Evolutionary conservation across 1,140 invertebrate genomes (phyloP).

Genomic region (Branchinecta lindahli): DNA sequence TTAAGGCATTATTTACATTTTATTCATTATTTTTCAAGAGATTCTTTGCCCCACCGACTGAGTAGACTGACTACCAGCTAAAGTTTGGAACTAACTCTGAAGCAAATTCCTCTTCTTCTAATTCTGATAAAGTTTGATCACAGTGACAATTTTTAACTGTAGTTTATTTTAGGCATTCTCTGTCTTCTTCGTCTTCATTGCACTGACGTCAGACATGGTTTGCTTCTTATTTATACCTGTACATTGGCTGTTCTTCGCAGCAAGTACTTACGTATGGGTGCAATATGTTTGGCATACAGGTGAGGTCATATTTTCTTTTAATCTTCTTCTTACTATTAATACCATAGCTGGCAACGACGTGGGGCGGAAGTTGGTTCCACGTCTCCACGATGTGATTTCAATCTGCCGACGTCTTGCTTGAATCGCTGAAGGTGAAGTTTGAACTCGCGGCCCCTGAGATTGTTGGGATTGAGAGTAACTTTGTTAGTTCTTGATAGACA

Average conservation of each 20-base stretch:
- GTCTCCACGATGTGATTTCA: constrained; percentile 4
- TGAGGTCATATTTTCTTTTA: constrained; percentile 33
- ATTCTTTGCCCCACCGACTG: too few relatives aligned
- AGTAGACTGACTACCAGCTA: too few relatives aligned
- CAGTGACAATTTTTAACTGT: constrained; percentile 18
- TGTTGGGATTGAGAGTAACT: constrained; percentile 23
- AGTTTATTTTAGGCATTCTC: constrained; percentile 75
- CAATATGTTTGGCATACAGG: constrained; percentile 98
- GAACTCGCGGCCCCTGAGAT: constrained; percentile 15
- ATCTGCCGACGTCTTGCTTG: not conserved
- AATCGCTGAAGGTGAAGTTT: constrained; percentile 17
- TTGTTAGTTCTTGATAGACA: constrained; percentile 17
- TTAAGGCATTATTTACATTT: too few relatives aligned
- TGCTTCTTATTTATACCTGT: constrained; percentile 98
- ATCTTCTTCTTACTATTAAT: not conserved
- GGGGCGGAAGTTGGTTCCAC: not conserved
- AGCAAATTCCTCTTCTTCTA: too few relatives aligned
- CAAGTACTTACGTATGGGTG: constrained; percentile 97
- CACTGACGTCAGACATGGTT: constrained; percentile 94
- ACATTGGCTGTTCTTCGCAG: constrained; percentile 93
- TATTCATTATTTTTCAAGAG: too few relatives aligned
- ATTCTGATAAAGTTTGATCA: not conserved
- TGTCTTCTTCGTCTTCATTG: constrained; percentile 94
- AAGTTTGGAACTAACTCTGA: too few relatives aligned
- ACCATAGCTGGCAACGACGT: too few relatives aligned